Evolutionary conservation across 2,888 invertebrate genomes (phyloP), one percentile per base, ranked within the genome.

Genomic region (Amphipyra berbera): DNA sequence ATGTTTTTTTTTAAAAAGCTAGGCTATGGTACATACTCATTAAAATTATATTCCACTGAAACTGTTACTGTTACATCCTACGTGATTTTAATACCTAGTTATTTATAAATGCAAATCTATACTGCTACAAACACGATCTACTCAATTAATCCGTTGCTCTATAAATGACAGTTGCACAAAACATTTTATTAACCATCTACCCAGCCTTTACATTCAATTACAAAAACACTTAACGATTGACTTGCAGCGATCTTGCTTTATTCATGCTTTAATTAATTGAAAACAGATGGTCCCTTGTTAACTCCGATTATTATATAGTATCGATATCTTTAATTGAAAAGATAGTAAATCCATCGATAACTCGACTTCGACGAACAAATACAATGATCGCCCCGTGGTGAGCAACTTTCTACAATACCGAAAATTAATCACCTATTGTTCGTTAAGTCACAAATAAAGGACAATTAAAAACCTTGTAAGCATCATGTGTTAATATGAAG

Each of bases 351-450:
- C 84, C 76, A 87, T 87, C 88, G 88, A 90, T 92, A 88, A 85
- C 82, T 82, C 76, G 76, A 75, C 79, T 73, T 76, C 85, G 85
- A 84, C 85, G 88, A 85, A 78, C 89, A 90, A 89, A 88, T 85
- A 93, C 92, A 94, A 94, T 91, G 90, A 89, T 83, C 87, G 79
- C 91, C 93, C 78, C 88, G 92, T 82, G 78, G 94, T 76, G 94
- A 88, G 85, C 82, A 85, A 80, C 92, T 93, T 92, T 94, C 93
- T 91, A 90, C 83, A 90, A 89, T 89, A 77, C 85, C 73, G 88
- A n/a, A n/a, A n/a, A n/a, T n/a, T 94, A 93, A 95, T 94, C 91
- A 94, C 88, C 94, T 91, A 95, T 95, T 95, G 94, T 95, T 91
- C 89, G 84, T 81, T 76, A 82, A 83, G 79, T 83, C 82, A 85